Conservation (phyloP, 2,113 vertebrate species). For the Paratilapia polleni region DNA sequence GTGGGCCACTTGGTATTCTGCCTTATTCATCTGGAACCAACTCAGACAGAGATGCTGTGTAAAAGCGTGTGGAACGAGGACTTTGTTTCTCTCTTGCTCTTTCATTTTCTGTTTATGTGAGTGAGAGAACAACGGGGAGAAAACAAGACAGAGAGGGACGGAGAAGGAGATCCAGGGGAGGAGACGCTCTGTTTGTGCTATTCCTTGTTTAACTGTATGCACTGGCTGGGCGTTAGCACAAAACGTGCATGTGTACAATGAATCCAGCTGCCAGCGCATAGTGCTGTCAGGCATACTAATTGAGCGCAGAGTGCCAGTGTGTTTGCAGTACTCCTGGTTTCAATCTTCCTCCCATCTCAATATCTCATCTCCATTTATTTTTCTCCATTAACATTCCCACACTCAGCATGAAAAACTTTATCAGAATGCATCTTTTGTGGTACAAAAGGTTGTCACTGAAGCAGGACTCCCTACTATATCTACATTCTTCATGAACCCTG, state of each 20-base stretch:
- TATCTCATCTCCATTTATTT: not conserved
- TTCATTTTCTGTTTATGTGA: constrained; percentile 28
- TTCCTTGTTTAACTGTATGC: constrained; percentile 43
- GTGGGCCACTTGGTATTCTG: constrained; percentile 79
- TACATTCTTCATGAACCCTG: not conserved
- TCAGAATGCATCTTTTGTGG: not conserved
- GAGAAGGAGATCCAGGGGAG: constrained; percentile 14
- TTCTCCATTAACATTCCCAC: not conserved
- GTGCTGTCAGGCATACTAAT: constrained; percentile 72
- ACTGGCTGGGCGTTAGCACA: constrained; percentile 24
- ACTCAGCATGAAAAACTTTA: not conserved
- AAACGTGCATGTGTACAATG: constrained; percentile 47
- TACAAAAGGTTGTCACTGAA: not conserved
- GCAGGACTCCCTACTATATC: not conserved
- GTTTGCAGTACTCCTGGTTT: constrained; percentile 58
- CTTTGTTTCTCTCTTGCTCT: constrained; percentile 59
- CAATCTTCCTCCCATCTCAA: constrained; percentile 23
- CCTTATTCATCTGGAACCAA: constrained; percentile 74
- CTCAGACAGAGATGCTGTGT: constrained; percentile 72
- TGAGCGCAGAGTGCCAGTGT: constrained; percentile 24
- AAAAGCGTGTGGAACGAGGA: constrained; percentile 49
- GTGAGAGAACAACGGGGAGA: constrained; percentile 8
- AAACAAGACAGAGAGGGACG: constrained; percentile 8
- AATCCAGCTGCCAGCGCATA: constrained; percentile 55
- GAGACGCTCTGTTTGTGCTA: constrained; percentile 1